phyloP scores from a whole-genome alignment of 2,797 vertebrate genomes.

The Tenualosa thibaudeaui region DNA sequence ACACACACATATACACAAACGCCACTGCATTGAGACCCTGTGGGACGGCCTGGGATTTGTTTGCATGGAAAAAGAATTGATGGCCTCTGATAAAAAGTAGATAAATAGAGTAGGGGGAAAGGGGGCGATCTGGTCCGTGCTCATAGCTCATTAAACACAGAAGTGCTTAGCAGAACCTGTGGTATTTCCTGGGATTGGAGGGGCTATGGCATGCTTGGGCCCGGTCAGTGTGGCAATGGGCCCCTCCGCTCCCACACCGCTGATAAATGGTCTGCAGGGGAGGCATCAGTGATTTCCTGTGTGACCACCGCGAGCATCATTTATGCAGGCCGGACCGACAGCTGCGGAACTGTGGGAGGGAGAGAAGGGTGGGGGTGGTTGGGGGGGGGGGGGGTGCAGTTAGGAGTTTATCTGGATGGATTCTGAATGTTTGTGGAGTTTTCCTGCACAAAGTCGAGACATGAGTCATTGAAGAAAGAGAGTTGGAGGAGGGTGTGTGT shows the following conservation, averaged over 20 bases:
- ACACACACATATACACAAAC: not conserved
- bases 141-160: slow-evolving; percentile 81
- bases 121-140: slow-evolving; percentile 59
- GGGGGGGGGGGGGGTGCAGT: not conserved
- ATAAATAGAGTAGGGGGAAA: slow-evolving; percentile 58
- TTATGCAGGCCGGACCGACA: not conserved
- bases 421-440: not conserved
- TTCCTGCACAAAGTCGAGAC: not conserved
- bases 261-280: slow-evolving; percentile 37
- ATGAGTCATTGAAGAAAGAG: not conserved
- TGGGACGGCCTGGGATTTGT: slow-evolving; percentile 62
- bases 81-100: slow-evolving; percentile 54
- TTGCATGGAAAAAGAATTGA: slow-evolving; percentile 72
- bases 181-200: slow-evolving; percentile 76
- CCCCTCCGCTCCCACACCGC: slow-evolving; percentile 58
- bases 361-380: not conserved
- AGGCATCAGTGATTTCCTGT: slow-evolving; percentile 8
- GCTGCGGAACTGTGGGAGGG: not conserved
- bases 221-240: slow-evolving; percentile 63
- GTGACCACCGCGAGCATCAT: not conserved
- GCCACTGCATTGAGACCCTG: slow-evolving; percentile 52
- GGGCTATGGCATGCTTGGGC: slow-evolving; percentile 38
- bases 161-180: slow-evolving; percentile 71
- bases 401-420: not conserved
- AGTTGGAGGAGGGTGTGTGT: not conserved